phyloP scores from a whole-genome alignment of 2,113 vertebrate genomes.

The Sorex fumeus region DNA sequence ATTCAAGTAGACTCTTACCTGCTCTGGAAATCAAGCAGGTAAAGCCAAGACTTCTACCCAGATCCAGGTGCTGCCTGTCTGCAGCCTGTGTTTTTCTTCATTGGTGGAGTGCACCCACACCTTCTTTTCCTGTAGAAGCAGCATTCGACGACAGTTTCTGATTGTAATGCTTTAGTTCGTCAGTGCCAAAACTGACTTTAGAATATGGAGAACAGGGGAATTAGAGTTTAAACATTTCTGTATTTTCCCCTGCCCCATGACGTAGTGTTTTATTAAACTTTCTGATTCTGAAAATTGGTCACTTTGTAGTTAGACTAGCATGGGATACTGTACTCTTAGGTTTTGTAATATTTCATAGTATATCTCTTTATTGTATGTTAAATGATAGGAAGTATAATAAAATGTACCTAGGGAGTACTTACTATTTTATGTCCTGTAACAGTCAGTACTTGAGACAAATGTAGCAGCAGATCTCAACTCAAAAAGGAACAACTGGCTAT shows the following conservation, averaged over 20 bases:
- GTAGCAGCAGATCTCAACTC: constrained; percentile 63
- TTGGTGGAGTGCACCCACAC: neutral
- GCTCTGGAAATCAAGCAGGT: neutral
- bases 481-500: constrained; percentile 66
- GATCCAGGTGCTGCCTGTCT: constrained; percentile 21
- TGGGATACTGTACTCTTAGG: constrained; percentile 77
- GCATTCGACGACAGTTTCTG: constrained; percentile 52
- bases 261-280: constrained; percentile 75
- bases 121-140: constrained; percentile 20
- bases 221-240: constrained; percentile 28
- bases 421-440: constrained; percentile 83
- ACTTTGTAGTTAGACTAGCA: constrained; percentile 45
- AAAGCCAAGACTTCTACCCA: neutral
- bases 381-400: constrained; percentile 84
- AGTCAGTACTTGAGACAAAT: constrained; percentile 72
- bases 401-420: constrained; percentile 81
- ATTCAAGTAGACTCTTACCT: constrained; percentile 26
- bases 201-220: neutral
- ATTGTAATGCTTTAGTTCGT: constrained; percentile 35
- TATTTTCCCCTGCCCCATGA: constrained; percentile 51
- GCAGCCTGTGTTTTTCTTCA: neutral
- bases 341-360: constrained; percentile 79
- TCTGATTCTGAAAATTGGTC: constrained; percentile 70
- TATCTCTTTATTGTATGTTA: constrained; percentile 81
- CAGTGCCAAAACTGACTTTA: neutral